Evolutionary conservation across 2,113 vertebrate species (phyloP), one percentile per base, ranked within the genome.

Genomic region (Chaenogobius annularis): DNA sequence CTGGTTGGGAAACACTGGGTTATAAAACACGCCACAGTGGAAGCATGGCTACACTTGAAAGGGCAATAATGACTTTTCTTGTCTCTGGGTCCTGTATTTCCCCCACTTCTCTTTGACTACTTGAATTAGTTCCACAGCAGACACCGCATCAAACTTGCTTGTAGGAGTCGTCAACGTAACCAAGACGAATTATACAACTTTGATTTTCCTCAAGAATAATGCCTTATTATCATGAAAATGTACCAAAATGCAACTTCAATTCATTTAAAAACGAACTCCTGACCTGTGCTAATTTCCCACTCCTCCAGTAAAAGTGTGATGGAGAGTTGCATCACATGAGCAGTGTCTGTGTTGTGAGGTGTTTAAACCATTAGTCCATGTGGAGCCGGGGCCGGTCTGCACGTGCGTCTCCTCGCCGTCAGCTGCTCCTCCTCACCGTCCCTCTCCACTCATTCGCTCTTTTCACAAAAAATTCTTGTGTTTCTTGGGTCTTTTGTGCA

Each of bases 341-440:
- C 14, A 31, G 59, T 50, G n/a, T 75, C 69, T 17, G 69, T 4
- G 11, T 70, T 61, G 15, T 43, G 55, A 46, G 59, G 58, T 71
- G 68, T 85, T 81, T 74, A 76, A 84, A 73, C 59, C 73, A 64
- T 83, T 71, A 67, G 68, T 66, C 68, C 48, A 23, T 81, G 75
- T 72, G 63, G 66, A 71, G 69, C 55, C 68, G 71, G 65, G 66
- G 65, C 78, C 62, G 58, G 75, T 79, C 62, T 20, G 23, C 87
- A 90, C 78, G 74, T 86, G 82, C 58, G 66, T 64, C 85, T 89
- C 74, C 78, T 88, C 44, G 69, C 77, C 76, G 52, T 83, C 86
- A 88, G 85, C 81, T 90, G 84, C 80, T 82, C 22, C 67, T 72
- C 75, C 76, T 69, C 73, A 78, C 59, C 74, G 73, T 77, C 81